Base-by-base conservation (phyloP, 2,888 invertebrate species). In the Salpingus planirostris region DNA sequence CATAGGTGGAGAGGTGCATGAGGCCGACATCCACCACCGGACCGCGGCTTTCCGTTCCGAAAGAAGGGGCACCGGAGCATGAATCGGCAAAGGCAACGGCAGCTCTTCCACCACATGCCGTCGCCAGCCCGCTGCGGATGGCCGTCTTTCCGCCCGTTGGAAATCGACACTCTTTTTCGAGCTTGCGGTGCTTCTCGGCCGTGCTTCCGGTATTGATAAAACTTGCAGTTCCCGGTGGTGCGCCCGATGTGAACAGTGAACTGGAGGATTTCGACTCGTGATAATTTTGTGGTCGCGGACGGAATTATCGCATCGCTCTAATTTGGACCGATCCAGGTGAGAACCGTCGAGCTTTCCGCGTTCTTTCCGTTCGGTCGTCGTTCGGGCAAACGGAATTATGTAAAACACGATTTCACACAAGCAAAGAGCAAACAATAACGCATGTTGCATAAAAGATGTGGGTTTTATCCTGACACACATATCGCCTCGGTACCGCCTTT, bases 81-180 rank as follows among this genome's bases (percentile, higher is more conserved):
- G 37, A 37, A 33, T 37, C 31, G 38, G 38, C 34, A 34, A 38
- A 38, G 38, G 33, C 31, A 38, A 33, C n/a, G 3, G 3, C 31
- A 32, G 24, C 36, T 32, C 29, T 32, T 36, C 27, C 29, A 33
- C 15, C 33, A 33, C 29, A 32, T 25, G 14, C 25, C 27, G 36
- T 22, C 13, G n/a, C 29, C 27, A 22, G 29, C 26, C 18, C 15
- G 21, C 25, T 25, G 29, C 34, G 21, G 24, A 28, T 22, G 18
- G 29, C 24, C 31, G 25, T 35, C 27, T 11, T 29, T 11, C 11
- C n/a, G 13, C n/a, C n/a, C n/a, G 23, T 15, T 23, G 24, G 28
- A 27, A 22, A 15, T 15, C 25, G 12, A n/a, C n/a, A n/a, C n/a
- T n/a, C n/a, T 22, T 14, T 24, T 27, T 24, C 33, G 37, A 30